Conservation (phyloP, 1,140 invertebrate species). For the Dendroctonus valens region DNA sequence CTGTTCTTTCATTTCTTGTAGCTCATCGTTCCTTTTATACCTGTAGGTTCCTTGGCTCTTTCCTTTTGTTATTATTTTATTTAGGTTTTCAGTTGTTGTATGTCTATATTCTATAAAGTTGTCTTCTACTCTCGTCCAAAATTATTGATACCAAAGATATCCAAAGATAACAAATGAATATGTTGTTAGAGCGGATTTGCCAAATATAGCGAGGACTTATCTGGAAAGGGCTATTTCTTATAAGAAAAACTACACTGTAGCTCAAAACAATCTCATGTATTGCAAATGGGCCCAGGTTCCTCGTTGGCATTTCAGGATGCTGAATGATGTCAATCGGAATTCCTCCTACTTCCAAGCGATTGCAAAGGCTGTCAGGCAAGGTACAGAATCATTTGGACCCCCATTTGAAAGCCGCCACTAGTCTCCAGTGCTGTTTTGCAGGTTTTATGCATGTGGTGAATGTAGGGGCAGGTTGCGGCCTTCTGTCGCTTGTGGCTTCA, state of each 20-base stretch:
- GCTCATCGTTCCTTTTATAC: too few relatives aligned
- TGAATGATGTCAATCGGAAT: slow-evolving; percentile 73
- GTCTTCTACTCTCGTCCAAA: too few relatives aligned
- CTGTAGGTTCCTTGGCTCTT: too few relatives aligned
- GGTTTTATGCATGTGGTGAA: slow-evolving; percentile 64
- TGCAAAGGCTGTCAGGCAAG: slow-evolving; percentile 53
- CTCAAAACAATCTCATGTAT: slow-evolving; percentile 42
- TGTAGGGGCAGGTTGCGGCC: slow-evolving; percentile 72
- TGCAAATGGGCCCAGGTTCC: slow-evolving; percentile 55
- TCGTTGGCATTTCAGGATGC: slow-evolving; percentile 80
- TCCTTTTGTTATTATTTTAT: too few relatives aligned
- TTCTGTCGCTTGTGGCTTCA: slow-evolving; percentile 65
- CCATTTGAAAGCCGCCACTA: neutral
- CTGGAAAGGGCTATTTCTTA: slow-evolving; percentile 36
- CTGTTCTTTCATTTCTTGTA: too few relatives aligned
- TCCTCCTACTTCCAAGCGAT: slow-evolving; percentile 65
- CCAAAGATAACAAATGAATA: neutral
- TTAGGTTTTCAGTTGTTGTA: too few relatives aligned
- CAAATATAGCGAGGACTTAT: slow-evolving; percentile 36
- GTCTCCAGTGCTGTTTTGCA: slow-evolving; percentile 20
- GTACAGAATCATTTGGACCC: slow-evolving; percentile 36
- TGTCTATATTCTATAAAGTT: too few relatives aligned
- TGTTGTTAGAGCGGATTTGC: slow-evolving; percentile 33
- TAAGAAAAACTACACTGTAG: slow-evolving; percentile 35
- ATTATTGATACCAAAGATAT: neutral